Evolutionary conservation across 2,888 invertebrate genomes (phyloP).

Genomic region (Lingula anatina): DNA sequence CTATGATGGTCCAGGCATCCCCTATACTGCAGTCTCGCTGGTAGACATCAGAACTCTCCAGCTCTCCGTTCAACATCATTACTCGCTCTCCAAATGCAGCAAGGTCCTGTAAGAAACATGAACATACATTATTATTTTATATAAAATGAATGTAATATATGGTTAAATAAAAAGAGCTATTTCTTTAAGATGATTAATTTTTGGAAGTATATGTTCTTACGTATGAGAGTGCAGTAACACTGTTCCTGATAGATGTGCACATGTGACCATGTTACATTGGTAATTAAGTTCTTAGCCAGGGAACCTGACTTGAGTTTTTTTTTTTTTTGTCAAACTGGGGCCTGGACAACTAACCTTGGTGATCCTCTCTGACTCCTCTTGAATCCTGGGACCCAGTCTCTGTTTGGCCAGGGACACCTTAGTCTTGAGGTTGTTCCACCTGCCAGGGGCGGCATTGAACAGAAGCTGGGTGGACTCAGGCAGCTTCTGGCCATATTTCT

Average conservation of each 20-base stretch:
- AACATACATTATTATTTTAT: too few species aligned
- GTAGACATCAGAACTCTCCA: slow-evolving; percentile 43
- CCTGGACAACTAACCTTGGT: slow-evolving; percentile 43
- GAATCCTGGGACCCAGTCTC: slow-evolving; percentile 50
- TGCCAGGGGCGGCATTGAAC: slow-evolving; percentile 43
- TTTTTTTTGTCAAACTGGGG: too few species aligned
- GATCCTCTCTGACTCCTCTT: slow-evolving; percentile 48
- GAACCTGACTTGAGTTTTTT: too few species aligned
- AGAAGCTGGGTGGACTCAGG: slow-evolving; percentile 41
- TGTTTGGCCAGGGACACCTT: slow-evolving; percentile 52
- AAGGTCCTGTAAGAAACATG: slow-evolving; percentile 41
- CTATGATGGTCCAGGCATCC: slow-evolving; percentile 39
- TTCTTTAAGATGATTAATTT: too few species aligned
- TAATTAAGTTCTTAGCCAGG: too few species aligned
- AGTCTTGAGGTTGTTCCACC: slow-evolving; percentile 50
- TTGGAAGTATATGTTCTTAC: background rate
- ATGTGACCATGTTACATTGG: too few species aligned
- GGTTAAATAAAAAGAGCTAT: background rate
- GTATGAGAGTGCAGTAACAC: background rate
- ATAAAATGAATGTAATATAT: background rate
- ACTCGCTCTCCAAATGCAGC: slow-evolving; percentile 43
- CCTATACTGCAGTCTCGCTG: slow-evolving; percentile 38
- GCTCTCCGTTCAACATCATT: slow-evolving; percentile 30
- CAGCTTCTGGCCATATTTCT: slow-evolving; percentile 46
- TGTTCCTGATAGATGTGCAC: too few species aligned